Base-by-base conservation (phyloP, 2,797 vertebrate species). In the Acipenser oxyrinchus region DNA sequence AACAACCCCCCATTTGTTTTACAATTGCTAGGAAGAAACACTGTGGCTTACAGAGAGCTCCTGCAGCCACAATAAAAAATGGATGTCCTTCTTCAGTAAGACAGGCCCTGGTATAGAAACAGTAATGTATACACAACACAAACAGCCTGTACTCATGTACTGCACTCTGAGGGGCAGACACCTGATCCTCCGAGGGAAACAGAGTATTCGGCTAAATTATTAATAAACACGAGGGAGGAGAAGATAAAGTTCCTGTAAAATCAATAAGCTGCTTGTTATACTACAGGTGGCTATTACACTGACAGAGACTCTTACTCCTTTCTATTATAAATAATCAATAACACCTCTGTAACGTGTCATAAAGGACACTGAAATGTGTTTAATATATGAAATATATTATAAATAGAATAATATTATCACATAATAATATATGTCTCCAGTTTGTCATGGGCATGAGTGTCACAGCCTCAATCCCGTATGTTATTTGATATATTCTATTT, bases 31-130 rank as follows among this genome's bases (percentile, higher is more conserved):
- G 23, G 23, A 48, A 64, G 72, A 69, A 53, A 65, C 70, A 73
- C 63, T 66, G 7, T 55, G 53, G n/a, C 69, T 72, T 64, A 69
- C 64, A 62, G 64, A 10, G 60, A 63, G n/a, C 58, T 69, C 66
- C 23, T 72, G 68, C 59, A 63, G 65, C 60, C 52, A 62, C 18
- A 51, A 70, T 70, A 48, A 76, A 72, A 80, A 70, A 73, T 69
- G n/a, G 66, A 74, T 76, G 55, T 69, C 50, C 64, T 53, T n/a
- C 63, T 23, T 49, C 6, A 49, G 50, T 66, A 37, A 65, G 53
- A 18, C 61, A 69, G 65, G 48, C 64, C 48, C 18, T 18, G 67
- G 23, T 60, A 49, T 63, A 51, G 48, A 50, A 63, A 57, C 12
- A 49, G 64, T 49, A 68, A 64, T 4, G 13, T 18, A 63, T 68